Base-by-base conservation (phyloP, 2,113 vertebrate genomes). In the Phrynosoma blainvillii region DNA sequence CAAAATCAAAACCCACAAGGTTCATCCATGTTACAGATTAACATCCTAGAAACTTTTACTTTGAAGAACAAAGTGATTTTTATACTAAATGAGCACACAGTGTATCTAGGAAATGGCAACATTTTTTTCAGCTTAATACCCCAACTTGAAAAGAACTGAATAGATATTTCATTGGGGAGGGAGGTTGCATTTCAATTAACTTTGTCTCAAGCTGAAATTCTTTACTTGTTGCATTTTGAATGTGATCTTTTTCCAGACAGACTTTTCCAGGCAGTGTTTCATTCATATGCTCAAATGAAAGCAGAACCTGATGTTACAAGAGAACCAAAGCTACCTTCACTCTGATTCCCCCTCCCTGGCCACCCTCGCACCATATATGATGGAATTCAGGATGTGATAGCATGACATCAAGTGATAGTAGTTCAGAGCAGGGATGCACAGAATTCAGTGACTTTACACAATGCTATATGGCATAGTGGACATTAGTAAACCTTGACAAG, bases 1-100 rank as follows among this genome's bases (percentile, higher is more conserved):
- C n/a, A 82, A 82, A 87, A 1, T 40, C 78, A 21, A 12, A 88
- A 84, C 87, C 94, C 91, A 87, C 6, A 2, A 83, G 87, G 85
- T 85, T 93, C 90, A 86, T 89, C 89, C 70, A 4, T 70, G 89
- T 94, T 93, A 89, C 90, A 88, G 68, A 93, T 92, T 88, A 86
- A 88, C 90, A 68, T 79, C 47, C 84, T 80, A 91, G 88, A 93
- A 90, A 82, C 85, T 77, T 91, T 78, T 74, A 47, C 87, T 77
- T 85, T 11, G 87, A 89, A 90, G 92, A 93, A 82, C 89, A 88
- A 87, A 94, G 91, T 25, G 79, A 36, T 92, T 88, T 90, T 83
- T 74, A 56, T 71, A 89, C 80, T 79, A 82, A 87, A 4, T n/a
- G 23, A 21, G 82, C 76, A 74, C 88, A 56, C 14, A 27, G 8